Percentiles rank a stretch among this genome's conserved stretches.
Evolutionary conservation across 53 echinoderm and acorn worm genomes (phyloP).

Genomic region (Patiria pectinifera): DNA sequence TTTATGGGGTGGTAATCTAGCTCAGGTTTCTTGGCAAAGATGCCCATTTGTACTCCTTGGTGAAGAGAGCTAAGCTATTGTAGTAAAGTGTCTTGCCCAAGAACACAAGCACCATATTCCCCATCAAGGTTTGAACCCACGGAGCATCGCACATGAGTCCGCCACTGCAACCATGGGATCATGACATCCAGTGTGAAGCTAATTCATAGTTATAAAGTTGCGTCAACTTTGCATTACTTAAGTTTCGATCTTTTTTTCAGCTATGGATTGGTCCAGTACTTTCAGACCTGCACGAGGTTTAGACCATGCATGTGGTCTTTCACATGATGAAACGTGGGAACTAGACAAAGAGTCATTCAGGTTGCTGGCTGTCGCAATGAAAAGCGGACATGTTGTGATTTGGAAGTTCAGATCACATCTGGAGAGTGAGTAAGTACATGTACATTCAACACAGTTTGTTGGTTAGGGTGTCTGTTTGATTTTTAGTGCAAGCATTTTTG

Average conservation of each 20-base stretch:
- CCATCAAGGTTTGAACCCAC: no score
- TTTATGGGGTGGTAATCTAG: no score
- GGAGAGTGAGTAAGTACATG: slow-evolving; percentile 16
- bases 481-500: no score
- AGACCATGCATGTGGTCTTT: not conserved
- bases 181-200: not conserved
- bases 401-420: slow-evolving; percentile 19
- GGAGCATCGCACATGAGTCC: no score
- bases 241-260: not conserved
- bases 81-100: no score
- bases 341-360: not conserved
- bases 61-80: no score
- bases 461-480: no score
- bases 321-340: not conserved
- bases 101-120: no score
- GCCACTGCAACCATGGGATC: no score
- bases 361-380: slow-evolving; percentile 57
- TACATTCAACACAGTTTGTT: not conserved
- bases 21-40: no score
- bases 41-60: no score
- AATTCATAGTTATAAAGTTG: not conserved
- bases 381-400: slow-evolving; percentile 45
- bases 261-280: slow-evolving; percentile 44
- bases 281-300: not conserved
- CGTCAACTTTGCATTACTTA: not conserved